These are phyloP conservation scores for Oxyruncus cristatus DNA, from an alignment of 2,113 vertebrate genomes.

Conservation along the genomic window DNA sequence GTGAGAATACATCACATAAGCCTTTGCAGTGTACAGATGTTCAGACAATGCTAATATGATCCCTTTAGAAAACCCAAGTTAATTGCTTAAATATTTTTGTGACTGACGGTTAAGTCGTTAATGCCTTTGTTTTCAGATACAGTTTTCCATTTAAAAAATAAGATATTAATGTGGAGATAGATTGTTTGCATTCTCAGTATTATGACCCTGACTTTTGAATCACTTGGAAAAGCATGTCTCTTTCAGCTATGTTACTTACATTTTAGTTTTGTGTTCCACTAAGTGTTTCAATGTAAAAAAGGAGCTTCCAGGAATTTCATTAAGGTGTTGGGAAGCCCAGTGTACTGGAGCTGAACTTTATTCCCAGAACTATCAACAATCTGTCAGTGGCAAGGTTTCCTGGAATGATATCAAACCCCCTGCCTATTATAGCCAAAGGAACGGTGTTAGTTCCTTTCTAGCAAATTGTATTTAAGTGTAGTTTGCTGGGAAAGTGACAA, in stretches of 20 bases:
- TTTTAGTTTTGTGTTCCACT: neutral
- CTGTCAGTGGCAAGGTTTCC: conserved; percentile 41
- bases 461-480: neutral
- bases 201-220: neutral
- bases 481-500: neutral
- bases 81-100: neutral
- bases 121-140: neutral
- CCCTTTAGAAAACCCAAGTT: neutral
- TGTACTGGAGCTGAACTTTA: conserved; percentile 44
- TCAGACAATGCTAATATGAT: neutral
- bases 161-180: neutral
- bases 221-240: neutral
- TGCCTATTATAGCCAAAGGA: neutral
- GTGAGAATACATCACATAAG: neutral
- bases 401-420: neutral
- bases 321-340: conserved; percentile 20
- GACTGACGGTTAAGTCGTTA: neutral
- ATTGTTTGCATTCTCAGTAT: neutral
- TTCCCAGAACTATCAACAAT: conserved; percentile 62
- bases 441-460: neutral
- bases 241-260: neutral
- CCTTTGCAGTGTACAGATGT: neutral
- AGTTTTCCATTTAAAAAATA: neutral
- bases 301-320: conserved; percentile 42
- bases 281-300: neutral